phyloP scores from a whole-genome alignment of 2,888 invertebrate genomes.

The Epicampocera succincta region DNA sequence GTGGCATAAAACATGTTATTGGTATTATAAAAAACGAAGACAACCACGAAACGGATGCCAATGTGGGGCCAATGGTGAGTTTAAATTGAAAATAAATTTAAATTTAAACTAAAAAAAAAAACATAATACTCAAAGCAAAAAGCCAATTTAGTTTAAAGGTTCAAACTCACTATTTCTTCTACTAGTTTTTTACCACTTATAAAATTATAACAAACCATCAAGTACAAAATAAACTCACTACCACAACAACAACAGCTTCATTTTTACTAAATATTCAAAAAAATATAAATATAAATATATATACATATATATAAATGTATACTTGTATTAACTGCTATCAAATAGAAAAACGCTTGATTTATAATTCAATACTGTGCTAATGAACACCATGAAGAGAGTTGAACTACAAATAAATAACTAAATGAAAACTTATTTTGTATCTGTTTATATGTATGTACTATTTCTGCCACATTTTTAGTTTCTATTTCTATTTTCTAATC shows the following conservation, averaged over 20 bases:
- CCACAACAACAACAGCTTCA: conserved; percentile 37
- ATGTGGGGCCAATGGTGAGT: conserved; percentile 81
- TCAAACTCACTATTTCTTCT: conserved; percentile 46
- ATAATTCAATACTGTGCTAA: conserved; percentile 18
- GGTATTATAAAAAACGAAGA: conserved; percentile 78
- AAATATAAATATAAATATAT: too few species aligned
- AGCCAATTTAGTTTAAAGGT: conserved; percentile 38
- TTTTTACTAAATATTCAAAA: neutral
- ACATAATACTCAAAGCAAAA: neutral
- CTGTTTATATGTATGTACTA: neutral
- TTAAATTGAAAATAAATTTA: conserved; percentile 59
- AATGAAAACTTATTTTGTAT: conserved; percentile 11
- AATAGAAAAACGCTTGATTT: conserved; percentile 15
- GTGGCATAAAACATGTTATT: conserved; percentile 77
- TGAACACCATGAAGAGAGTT: conserved; percentile 10
- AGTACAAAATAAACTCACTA: conserved; percentile 47
- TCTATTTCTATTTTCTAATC: too few species aligned
- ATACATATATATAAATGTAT: neutral
- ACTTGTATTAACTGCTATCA: neutral
- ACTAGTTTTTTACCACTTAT: conserved; percentile 26
- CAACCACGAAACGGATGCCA: conserved; percentile 78
- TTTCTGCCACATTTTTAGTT: neutral
- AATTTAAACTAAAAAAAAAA: conserved; percentile 8
- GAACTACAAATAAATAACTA: neutral
- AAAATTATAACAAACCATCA: conserved; percentile 32